Evolutionary conservation across 2,888 invertebrate species (phyloP).

Genomic region (Orthosia gracilis): DNA sequence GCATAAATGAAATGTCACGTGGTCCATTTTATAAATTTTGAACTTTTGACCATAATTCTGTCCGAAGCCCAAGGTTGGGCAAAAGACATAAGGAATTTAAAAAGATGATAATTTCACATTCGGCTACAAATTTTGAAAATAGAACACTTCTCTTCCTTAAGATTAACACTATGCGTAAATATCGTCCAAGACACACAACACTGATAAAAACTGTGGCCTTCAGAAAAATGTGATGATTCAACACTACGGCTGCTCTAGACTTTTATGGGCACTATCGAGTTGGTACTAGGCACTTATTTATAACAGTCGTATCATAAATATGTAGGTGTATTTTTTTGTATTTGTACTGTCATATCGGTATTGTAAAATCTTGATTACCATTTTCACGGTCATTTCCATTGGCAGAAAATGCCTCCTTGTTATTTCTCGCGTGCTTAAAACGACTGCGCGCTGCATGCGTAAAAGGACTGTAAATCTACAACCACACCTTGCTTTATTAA

Average conservation of each 20-base stretch:
- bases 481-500: too few relatives aligned
- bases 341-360: background rate
- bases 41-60: too few relatives aligned
- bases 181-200: background rate
- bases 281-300: slow-evolving; percentile 27
- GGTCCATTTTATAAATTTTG: too few relatives aligned
- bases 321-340: slow-evolving; percentile 11
- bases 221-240: slow-evolving; percentile 69
- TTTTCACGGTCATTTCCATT: background rate
- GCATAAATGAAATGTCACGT: too few relatives aligned
- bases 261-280: slow-evolving; percentile 57
- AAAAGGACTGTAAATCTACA: too few relatives aligned
- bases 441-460: too few relatives aligned
- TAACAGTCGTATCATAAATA: slow-evolving; percentile 26
- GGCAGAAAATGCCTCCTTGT: too few relatives aligned
- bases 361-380: slow-evolving; percentile 8
- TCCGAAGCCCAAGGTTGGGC: too few relatives aligned
- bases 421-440: too few relatives aligned
- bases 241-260: slow-evolving; percentile 42
- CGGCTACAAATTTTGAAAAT: background rate
- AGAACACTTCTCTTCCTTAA: background rate
- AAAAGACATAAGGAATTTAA: background rate
- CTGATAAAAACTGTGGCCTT: slow-evolving; percentile 57
- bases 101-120: background rate
- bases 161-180: slow-evolving; percentile 16